Conservation (phyloP, 2,888 invertebrate species). For the Folsomia manolachei region DNA sequence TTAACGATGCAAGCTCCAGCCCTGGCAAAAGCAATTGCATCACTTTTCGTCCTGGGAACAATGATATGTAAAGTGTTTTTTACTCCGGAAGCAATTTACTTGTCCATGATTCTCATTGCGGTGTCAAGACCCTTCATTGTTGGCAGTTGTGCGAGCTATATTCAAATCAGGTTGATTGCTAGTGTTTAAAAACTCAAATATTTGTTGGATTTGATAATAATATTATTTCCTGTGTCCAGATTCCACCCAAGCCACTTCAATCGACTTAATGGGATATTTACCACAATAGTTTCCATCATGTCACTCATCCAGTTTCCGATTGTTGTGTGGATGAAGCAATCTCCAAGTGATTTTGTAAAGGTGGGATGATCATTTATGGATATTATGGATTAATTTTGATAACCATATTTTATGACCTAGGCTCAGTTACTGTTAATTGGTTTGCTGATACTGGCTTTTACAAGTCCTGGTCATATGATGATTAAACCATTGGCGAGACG, state of each 20-base stretch:
- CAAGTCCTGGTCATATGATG: conserved; percentile 45
- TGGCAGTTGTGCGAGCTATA: conserved; percentile 52
- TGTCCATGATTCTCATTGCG: conserved; percentile 51
- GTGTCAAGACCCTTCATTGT: conserved; percentile 52
- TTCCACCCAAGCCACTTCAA: conserved; percentile 53
- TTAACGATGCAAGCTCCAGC: conserved; percentile 46
- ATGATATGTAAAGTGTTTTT: conserved; percentile 46
- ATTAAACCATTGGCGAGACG: conserved; percentile 22
- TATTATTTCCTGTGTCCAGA: conserved; percentile 36
- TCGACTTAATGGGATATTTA: conserved; percentile 52
- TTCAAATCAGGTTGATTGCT: conserved; percentile 53
- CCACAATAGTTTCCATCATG: conserved; percentile 51
- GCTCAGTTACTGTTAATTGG: conserved; percentile 40
- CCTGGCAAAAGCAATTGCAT: conserved; percentile 35
- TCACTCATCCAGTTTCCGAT: conserved; percentile 52
- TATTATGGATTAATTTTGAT: not conserved
- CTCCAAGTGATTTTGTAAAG: conserved; percentile 22
- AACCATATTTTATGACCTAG: conserved; percentile 26
- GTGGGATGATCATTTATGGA: conserved; percentile 22
- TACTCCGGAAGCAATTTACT: conserved; percentile 47
- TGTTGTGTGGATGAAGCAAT: conserved; percentile 51
- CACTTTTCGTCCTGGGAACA: conserved; percentile 24
- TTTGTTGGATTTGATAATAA: not conserved
- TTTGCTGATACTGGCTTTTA: conserved; percentile 36
- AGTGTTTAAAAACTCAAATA: too few relatives aligned